A percentile compares a stretch with the other conserved stretches of the same genome.
These are phyloP conservation scores for Cataglyphis cursor DNA, from an alignment of 2,888 invertebrate genomes.

Conservation along the genomic window DNA sequence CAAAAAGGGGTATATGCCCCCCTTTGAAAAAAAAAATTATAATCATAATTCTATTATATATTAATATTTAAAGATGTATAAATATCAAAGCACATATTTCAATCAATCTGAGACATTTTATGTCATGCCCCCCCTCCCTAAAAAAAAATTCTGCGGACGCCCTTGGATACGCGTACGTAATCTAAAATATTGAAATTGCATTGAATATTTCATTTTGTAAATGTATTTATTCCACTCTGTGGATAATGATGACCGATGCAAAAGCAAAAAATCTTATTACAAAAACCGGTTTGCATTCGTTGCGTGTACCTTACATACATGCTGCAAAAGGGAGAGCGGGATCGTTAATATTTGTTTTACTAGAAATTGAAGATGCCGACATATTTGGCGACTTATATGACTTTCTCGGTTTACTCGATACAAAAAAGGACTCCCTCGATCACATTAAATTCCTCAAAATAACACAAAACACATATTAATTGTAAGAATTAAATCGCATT, in stretches of 20 bases:
- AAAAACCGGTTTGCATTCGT: conserved; percentile 32
- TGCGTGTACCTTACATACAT: not conserved
- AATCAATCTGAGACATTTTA: too few relatives aligned
- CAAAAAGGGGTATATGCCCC: too few relatives aligned
- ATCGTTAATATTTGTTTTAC: conserved; percentile 37
- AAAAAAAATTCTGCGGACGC: too few relatives aligned
- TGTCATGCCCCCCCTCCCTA: too few relatives aligned
- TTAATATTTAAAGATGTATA: too few relatives aligned
- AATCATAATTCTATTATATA: too few relatives aligned
- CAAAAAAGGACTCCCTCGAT: not conserved
- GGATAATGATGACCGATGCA: not conserved
- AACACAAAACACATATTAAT: not conserved
- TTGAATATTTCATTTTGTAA: not conserved
- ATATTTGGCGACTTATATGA: not conserved
- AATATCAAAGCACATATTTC: too few relatives aligned
- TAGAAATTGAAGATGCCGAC: conserved; percentile 12
- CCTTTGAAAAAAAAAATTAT: too few relatives aligned
- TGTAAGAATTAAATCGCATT: conserved; percentile 11
- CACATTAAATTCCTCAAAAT: not conserved
- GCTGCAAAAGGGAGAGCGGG: not conserved
- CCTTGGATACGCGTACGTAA: not conserved
- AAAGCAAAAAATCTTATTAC: not conserved
- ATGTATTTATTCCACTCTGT: conserved; percentile 28
- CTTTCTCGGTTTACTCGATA: not conserved
- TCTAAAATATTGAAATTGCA: not conserved